Evolutionary conservation across 2,888 invertebrate species (phyloP), one percentile per base, ranked within the genome.

Genomic region (Apotomis capreana): DNA sequence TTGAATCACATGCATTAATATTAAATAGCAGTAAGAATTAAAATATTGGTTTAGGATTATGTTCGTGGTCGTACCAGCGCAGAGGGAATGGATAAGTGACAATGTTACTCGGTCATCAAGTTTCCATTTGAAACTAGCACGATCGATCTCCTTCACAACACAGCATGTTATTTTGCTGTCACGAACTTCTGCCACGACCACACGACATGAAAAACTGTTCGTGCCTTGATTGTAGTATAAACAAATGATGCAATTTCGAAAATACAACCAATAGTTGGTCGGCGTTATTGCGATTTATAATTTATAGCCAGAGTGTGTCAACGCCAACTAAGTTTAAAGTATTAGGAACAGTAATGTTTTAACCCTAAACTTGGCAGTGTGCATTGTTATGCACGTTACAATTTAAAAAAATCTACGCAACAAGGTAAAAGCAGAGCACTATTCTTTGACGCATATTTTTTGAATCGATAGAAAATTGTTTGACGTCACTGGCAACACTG

Each of bases 141-240:
- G 51, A 69, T 70, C 64, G 64, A 70, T 70, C 64, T 70, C 63
- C 44, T 70, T 70, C 52, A 64, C 58, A 58, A 70, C 52, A 64
- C 26, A 59, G 26, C 59, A 26, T 64, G 70, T 70, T 70, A 64
- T 70, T 64, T 63, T 64, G 59, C 46, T 70, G 70, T 70, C 70
- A 70, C 69, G 62, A 62, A 62, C 62, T 49, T 26, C 61, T 51
- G 51, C 37, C 40, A 8, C 51, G 40, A 52, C 9, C 37, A n/a
- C 40, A 8, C 26, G 49, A 52, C 62, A 62, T 36, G 52, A n/a
- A 51, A 51, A 15, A 49, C 52, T 52, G 49, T 62, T 36, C 6
- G 36, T 36, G 51, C n/a, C 52, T 36, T n/a, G 37, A 6, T n/a
- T 2, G 51, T 37, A 62, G n/a, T 49, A 49, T 9, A 49, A 49